Conservation (phyloP, 2,888 invertebrate genomes). For the Sphaerophoria taeniata region DNA sequence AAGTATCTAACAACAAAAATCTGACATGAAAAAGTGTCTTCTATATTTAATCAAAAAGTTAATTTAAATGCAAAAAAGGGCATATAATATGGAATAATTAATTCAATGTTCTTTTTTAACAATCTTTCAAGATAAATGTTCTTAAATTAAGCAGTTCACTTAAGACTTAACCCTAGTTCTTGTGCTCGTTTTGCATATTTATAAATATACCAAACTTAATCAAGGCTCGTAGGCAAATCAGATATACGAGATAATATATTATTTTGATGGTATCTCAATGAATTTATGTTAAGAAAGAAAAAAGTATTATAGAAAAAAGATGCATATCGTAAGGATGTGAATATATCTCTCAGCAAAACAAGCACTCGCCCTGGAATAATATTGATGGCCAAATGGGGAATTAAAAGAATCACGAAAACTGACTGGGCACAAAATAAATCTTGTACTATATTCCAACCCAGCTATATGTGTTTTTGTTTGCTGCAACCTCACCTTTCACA, state of each 20-base stretch:
- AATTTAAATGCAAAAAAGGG: too few relatives aligned
- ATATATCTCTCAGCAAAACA: not conserved
- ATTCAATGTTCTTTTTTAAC: too few relatives aligned
- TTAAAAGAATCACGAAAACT: slow-evolving; percentile 47
- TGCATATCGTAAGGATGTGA: slow-evolving; percentile 44
- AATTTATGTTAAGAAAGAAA: slow-evolving; percentile 11
- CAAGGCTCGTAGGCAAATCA: slow-evolving; percentile 32
- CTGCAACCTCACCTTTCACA: slow-evolving; percentile 22
- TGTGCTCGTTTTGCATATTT: slow-evolving; percentile 38
- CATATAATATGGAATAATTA: too few relatives aligned
- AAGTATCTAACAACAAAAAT: too few relatives aligned
- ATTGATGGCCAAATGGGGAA: slow-evolving; percentile 60
- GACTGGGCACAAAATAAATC: slow-evolving; percentile 66
- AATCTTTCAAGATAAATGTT: too few relatives aligned
- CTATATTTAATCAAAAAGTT: too few relatives aligned
- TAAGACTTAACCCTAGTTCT: slow-evolving; percentile 17
- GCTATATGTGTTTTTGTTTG: slow-evolving; percentile 18
- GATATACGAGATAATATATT: slow-evolving; percentile 49
- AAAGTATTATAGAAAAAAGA: not conserved
- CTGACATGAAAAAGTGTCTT: too few relatives aligned
- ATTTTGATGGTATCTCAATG: slow-evolving; percentile 41
- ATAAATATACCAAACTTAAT: slow-evolving; percentile 47
- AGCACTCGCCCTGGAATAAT: slow-evolving; percentile 21
- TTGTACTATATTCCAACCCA: not conserved
- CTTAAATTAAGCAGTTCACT: not conserved